Evolutionary conservation across 1,140 invertebrate species (phyloP).

Genomic region (Elymnias hypermnestra): DNA sequence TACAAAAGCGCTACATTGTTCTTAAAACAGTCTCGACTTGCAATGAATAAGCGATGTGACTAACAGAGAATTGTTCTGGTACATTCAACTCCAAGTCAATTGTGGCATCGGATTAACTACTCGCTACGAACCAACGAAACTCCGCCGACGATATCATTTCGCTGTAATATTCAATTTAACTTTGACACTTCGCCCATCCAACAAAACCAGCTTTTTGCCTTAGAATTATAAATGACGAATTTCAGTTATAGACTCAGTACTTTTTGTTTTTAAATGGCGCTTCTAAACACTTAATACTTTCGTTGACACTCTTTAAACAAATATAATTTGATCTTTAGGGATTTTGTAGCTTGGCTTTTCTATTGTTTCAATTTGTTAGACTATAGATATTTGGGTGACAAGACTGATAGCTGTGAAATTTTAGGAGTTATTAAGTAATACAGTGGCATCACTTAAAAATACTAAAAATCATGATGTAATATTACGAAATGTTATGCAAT

Average conservation of each 20-base stretch:
- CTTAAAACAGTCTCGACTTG: slow-evolving; percentile 19
- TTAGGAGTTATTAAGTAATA: too few relatives aligned
- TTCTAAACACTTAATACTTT: background rate
- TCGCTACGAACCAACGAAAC: slow-evolving; percentile 51
- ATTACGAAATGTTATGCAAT: too few relatives aligned
- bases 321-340: too few relatives aligned
- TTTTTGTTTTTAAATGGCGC: slow-evolving; percentile 8
- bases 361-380: too few relatives aligned
- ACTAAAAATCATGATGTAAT: too few relatives aligned
- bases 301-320: too few relatives aligned
- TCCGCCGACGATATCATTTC: slow-evolving; percentile 62
- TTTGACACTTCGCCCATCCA: slow-evolving; percentile 68
- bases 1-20: slow-evolving; percentile 7
- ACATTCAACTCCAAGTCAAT: slow-evolving; percentile 62
- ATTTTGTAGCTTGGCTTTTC: too few relatives aligned
- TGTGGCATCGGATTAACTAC: slow-evolving; percentile 71
- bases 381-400: too few relatives aligned
- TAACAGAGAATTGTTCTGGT: slow-evolving; percentile 57
- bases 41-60: slow-evolving; percentile 54
- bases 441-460: too few relatives aligned
- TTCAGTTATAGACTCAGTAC: slow-evolving; percentile 14
- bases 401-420: too few relatives aligned
- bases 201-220: slow-evolving; percentile 62
- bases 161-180: slow-evolving; percentile 74
- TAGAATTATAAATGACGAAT: slow-evolving; percentile 44